Base-by-base conservation (phyloP, 2,797 vertebrate genomes). In the Muscicapa striata region DNA sequence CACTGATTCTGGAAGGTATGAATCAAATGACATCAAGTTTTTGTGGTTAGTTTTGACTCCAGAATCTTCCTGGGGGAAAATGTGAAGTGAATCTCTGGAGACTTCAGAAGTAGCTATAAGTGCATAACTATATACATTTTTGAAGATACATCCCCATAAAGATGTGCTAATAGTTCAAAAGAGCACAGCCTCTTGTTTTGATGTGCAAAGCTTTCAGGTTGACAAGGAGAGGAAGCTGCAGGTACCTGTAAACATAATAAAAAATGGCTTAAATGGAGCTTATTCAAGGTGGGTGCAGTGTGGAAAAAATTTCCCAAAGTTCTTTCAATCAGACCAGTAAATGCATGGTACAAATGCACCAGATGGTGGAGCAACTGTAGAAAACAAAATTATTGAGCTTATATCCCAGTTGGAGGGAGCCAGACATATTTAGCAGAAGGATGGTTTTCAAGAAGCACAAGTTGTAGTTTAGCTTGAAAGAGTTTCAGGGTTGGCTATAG, bases 281-380 rank as follows among this genome's bases (percentile, higher is more conserved):
- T 62, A n/a, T 74, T 90, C 36, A 74, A 61, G 83, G 19, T 45
- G 61, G 10, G 9, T 83, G 41, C 24, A 57, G n/a, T 13, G 15
- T 6, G 9, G 17, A 90, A 58, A 0, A 18, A 41, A 68, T 67
- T 68, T 90, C 34, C 15, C 16, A 5, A 43, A 46, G 15, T 82
- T 81, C 30, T 22, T 81, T 38, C 38, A 74, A 43, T 17, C 27
- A 74, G 41, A 20, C 7, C 36, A 77, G 29, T 5, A 93, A 89
- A 87, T 13, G 20, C 40, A 20, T 19, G 21, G 8, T 40, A 54
- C 24, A 54, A 73, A 76, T 23, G 26, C 38, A 80, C 12, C 88
- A 95, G 74, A 77, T 80, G 68, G 74, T 89, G 45, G 41, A 90
- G 81, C 45, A 90, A 67, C 77, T 70, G 68, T 30, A 90, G 84